These are phyloP conservation scores for Platichthys stellatus DNA, from an alignment of 2,113 vertebrate species.

Conservation along the genomic window DNA sequence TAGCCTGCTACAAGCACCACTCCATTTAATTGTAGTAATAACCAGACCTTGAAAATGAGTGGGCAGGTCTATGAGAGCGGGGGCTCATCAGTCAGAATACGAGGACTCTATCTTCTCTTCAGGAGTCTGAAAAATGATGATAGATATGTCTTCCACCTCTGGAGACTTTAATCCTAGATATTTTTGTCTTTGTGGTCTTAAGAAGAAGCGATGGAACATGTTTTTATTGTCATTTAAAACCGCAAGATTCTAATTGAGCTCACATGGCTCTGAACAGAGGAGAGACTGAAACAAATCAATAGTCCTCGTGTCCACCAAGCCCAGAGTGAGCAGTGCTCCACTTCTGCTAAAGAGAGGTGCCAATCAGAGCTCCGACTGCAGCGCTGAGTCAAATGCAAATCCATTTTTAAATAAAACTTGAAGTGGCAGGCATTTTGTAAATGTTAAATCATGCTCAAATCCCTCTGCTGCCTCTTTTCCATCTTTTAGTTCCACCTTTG, in stretches of 20 bases:
- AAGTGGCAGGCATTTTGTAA: constrained; percentile 39
- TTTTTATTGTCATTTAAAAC: constrained; percentile 17
- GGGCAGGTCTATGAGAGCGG: constrained; percentile 36
- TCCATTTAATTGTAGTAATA: constrained; percentile 45
- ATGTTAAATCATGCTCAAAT: constrained; percentile 45
- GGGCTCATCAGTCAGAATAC: constrained; percentile 3
- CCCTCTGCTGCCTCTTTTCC: constrained; percentile 11
- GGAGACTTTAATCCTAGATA: not conserved
- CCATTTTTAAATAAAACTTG: constrained; percentile 26
- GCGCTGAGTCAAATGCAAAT: constrained; percentile 30
- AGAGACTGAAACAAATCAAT: constrained; percentile 16
- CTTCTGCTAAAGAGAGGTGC: constrained; percentile 11
- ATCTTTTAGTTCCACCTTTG: constrained; percentile 36
- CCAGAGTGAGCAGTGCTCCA: constrained; percentile 15
- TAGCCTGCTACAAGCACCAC: constrained; percentile 33
- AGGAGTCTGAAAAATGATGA: constrained; percentile 4
- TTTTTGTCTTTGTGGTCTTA: not conserved
- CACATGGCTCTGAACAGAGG: constrained; percentile 5
- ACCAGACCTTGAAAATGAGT: constrained; percentile 45
- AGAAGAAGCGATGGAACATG: not conserved
- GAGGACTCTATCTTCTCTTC: constrained; percentile 4
- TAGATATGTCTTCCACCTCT: not conserved
- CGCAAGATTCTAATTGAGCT: constrained; percentile 13
- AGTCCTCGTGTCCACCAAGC: constrained; percentile 1
- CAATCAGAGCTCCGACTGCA: constrained; percentile 42